A percentile compares a stretch with the other conserved stretches of the same genome.
phyloP scores from a whole-genome alignment of 2,797 vertebrate genomes.

The Poeciliopsis turneri region DNA sequence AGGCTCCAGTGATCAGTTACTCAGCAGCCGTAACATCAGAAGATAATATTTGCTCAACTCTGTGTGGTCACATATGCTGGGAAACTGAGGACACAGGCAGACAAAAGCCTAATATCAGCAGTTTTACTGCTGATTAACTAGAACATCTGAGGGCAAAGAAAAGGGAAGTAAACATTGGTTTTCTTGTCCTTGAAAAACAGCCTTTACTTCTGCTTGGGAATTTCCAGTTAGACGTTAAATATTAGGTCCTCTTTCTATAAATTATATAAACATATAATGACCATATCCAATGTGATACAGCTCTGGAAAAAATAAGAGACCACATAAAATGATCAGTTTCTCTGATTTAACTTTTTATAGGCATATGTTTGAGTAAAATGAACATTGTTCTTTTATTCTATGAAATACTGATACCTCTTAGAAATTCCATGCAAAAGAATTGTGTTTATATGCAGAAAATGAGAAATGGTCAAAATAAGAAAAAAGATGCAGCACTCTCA shows the following conservation, averaged over 20 bases:
- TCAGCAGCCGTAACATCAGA: background rate
- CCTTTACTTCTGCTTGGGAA: conserved; percentile 33
- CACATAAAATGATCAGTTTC: too few species aligned
- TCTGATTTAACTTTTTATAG: too few species aligned
- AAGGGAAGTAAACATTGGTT: conserved; percentile 19
- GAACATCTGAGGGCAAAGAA: conserved; percentile 37
- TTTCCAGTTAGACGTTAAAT: conserved; percentile 26
- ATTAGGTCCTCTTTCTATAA: conserved; percentile 22
- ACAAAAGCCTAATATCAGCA: conserved; percentile 48
- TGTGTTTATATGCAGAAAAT: too few species aligned
- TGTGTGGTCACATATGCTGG: conserved; percentile 21
- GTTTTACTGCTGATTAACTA: conserved; percentile 49
- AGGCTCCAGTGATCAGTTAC: background rate
- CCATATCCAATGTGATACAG: background rate
- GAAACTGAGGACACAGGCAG: conserved; percentile 23
- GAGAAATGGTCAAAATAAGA: too few species aligned
- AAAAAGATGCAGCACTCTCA: too few species aligned
- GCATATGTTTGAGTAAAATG: too few species aligned
- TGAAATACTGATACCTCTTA: too few species aligned
- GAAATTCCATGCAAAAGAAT: too few species aligned
- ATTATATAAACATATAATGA: background rate
- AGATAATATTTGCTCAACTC: conserved; percentile 3
- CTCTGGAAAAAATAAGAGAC: too few species aligned
- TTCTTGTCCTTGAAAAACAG: conserved; percentile 52
- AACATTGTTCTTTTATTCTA: too few species aligned